A percentile compares a stretch with the other conserved stretches of the same genome.
Evolutionary conservation across 2,113 vertebrate species (phyloP).

Genomic region (Polypterus senegalus): DNA sequence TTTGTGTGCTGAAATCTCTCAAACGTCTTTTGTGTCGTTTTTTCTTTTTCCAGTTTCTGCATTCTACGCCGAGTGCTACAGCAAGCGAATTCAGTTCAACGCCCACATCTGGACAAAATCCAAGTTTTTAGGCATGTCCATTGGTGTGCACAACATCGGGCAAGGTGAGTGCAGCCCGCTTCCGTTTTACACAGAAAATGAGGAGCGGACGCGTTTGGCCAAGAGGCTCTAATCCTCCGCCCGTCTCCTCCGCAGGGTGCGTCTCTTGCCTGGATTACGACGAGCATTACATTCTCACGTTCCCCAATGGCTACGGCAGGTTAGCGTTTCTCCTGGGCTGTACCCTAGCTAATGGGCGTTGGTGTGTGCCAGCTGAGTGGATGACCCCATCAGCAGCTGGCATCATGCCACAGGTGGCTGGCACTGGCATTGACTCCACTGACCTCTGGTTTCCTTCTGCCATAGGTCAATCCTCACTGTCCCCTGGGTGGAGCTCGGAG

Average conservation of each 20-base stretch:
- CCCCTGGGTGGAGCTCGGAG: slow-evolving; percentile 96
- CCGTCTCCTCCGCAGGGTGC: slow-evolving; percentile 56
- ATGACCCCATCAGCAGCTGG: too few species aligned
- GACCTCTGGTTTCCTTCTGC: slow-evolving; percentile 6
- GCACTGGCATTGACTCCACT: not conserved
- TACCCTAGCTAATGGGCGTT: too few species aligned
- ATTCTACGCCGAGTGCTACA: slow-evolving; percentile 92
- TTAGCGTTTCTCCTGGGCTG: slow-evolving; percentile 30
- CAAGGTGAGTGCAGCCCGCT: slow-evolving; percentile 59
- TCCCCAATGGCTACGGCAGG: slow-evolving; percentile 97
- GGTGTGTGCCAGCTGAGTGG: too few species aligned
- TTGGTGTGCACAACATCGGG: slow-evolving; percentile 96
- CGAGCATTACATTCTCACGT: slow-evolving; percentile 94
- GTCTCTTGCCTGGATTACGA: slow-evolving; percentile 92
- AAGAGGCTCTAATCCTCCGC: too few species aligned
- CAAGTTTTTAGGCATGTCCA: slow-evolving; percentile 96
- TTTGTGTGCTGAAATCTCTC: too few species aligned
- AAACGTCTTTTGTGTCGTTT: not conserved
- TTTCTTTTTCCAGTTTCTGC: slow-evolving; percentile 75
- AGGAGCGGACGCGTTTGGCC: too few species aligned
- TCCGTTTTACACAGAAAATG: too few species aligned
- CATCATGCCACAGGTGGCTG: too few species aligned
- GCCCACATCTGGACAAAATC: slow-evolving; percentile 99
- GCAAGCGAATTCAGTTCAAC: slow-evolving; percentile 95
- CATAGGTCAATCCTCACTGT: slow-evolving; percentile 94